phyloP scores from a whole-genome alignment of 2,888 invertebrate species.

The Apotomis capreana region DNA sequence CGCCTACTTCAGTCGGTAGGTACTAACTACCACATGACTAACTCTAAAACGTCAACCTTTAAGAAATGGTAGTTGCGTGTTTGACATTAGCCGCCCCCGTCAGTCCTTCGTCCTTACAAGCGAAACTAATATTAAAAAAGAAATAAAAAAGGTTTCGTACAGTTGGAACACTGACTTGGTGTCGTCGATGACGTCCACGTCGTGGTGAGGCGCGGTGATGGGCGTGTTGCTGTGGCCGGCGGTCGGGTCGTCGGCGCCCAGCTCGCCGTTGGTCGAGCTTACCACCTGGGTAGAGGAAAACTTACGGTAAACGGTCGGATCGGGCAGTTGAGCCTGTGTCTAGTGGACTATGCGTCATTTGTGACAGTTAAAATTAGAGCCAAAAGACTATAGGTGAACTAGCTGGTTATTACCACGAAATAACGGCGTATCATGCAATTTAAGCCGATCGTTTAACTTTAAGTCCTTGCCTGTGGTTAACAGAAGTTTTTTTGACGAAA shows the following conservation, averaged over 20 bases:
- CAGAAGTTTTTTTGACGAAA: too few species aligned
- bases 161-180: constrained; percentile 93
- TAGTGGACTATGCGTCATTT: too few species aligned
- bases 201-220: constrained; percentile 95
- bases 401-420: too few species aligned
- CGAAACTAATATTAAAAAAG: constrained; percentile 17
- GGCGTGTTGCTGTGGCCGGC: constrained; percentile 99
- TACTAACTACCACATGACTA: too few species aligned
- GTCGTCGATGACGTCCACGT: constrained; percentile 98
- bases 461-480: too few species aligned
- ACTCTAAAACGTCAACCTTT: too few species aligned
- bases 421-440: too few species aligned
- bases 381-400: too few species aligned
- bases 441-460: too few species aligned
- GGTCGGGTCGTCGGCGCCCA: constrained; percentile 97
- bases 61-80: too few species aligned
- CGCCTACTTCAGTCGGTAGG: too few species aligned
- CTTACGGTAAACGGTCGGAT: constrained; percentile 1
- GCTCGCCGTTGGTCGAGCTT: constrained; percentile 98
- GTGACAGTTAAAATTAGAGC: too few species aligned
- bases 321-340: neutral
- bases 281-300: constrained; percentile 88
- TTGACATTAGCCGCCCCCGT: neutral
- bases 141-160: constrained; percentile 64
- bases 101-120: constrained; percentile 3